These are phyloP conservation scores for Mesembrinibis cayennensis DNA, from an alignment of 2,113 vertebrate genomes.

Conservation along the genomic window DNA sequence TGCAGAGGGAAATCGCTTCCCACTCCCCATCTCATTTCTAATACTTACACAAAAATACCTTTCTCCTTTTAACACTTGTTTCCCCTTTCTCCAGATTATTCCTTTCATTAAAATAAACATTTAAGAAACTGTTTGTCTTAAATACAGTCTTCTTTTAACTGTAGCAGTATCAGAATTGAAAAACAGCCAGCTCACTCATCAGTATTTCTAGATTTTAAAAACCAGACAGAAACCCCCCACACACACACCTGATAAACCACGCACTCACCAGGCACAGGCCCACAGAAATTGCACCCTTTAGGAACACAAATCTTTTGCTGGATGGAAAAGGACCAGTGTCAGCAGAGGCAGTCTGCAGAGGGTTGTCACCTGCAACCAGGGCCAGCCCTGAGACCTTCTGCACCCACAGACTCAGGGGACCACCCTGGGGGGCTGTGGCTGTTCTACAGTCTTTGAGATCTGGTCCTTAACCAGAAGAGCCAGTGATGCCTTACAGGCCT, in stretches of 20 bases:
- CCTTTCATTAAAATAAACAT: not conserved
- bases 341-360: not conserved
- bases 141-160: not conserved
- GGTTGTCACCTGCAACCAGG: not conserved
- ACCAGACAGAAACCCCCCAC: not conserved
- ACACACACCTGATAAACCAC: not conserved
- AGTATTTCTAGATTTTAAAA: not conserved
- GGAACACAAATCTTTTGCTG: not conserved
- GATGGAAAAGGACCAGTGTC: not conserved
- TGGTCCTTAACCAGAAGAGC: not conserved
- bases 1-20: not conserved
- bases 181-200: not conserved
- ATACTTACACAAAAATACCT: not conserved
- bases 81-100: not conserved
- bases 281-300: not conserved
- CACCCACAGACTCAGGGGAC: not conserved
- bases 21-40: not conserved
- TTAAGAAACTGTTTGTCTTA: not conserved
- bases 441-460: not conserved
- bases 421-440: not conserved
- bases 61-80: not conserved
- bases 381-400: not conserved
- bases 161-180: not conserved
- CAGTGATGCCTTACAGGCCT: not conserved
- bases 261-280: not conserved